phyloP scores from a whole-genome alignment of 2,797 vertebrate genomes.

The Threskiornis aethiopicus region DNA sequence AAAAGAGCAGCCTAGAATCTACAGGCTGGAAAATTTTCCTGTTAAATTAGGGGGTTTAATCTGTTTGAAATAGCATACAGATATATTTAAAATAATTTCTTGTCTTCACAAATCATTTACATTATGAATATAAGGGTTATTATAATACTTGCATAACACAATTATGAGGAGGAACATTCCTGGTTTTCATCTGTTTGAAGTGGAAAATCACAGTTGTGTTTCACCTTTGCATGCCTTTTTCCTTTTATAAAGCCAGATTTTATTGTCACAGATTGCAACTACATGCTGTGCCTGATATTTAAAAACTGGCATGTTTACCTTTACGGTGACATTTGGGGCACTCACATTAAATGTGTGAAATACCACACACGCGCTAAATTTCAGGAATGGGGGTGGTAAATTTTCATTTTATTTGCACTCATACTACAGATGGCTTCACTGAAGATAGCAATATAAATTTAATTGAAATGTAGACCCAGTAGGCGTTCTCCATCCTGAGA shows the following conservation, averaged over 20 bases:
- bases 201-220: neutral
- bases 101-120: neutral
- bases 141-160: neutral
- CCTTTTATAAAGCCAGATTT: neutral
- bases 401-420: constrained; percentile 36
- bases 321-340: neutral
- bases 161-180: neutral
- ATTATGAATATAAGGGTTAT: neutral
- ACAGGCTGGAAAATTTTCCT: neutral
- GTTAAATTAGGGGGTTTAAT: neutral
- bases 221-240: constrained; percentile 2
- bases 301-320: constrained; percentile 23
- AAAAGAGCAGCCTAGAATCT: neutral
- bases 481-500: neutral
- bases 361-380: neutral
- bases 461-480: neutral
- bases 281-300: neutral
- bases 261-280: neutral
- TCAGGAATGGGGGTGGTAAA: neutral
- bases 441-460: neutral
- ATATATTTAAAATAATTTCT: neutral
- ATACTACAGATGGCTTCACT: neutral
- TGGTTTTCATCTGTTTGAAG: neutral
- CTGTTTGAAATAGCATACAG: neutral
- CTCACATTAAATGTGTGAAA: constrained; percentile 26